Evolutionary conservation across 2,888 invertebrate genomes (phyloP), one percentile per base, ranked within the genome.

Genomic region (Cephalotes varians): DNA sequence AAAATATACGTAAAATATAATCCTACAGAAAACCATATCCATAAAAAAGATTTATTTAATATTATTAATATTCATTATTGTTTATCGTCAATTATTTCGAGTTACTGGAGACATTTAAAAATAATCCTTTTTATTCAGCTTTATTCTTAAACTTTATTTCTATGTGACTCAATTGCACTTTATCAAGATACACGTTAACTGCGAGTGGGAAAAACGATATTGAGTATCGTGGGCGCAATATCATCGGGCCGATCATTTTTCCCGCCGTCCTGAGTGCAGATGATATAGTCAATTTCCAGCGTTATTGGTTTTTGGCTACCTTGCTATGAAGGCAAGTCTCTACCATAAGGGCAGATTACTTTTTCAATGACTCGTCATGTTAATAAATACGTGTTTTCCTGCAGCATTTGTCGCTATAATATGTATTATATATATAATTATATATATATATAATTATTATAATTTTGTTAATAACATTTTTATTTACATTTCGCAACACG

Each of bases 211-310:
- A 71, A 79, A 79, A 25, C 77, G 34, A 71, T 79, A 79, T 79
- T 79, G 72, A 71, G 56, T 79, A 72, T 71, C 44, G 31, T 56
- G 72, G 2, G 56, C 71, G 77, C 77, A 79, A 79, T 71, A 79
- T 79, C 72, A 79, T 37, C 44, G 77, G 54, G n/a, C 56, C 77
- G 72, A 79, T 79, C 56, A 79, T 79, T 71, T 77, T 56, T 71
- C 72, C 72, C 40, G 56, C 56, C 56, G 44, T 34, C 44, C 72
- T 71, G 77, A 71, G 77, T 71, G 56, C 77, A 79, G 72, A 77
- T 77, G 77, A 77, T 77, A 77, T 40, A 77, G 77, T 77, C 77
- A 77, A 77, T 77, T 77, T 77, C 31, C 77, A 54, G 21, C 77
- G 71, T 79, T 79, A 79, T 79, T 79, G 77, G 77, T 79, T 79